phyloP scores from a whole-genome alignment of 2,888 invertebrate species.

The Agrotis exclamationis region DNA sequence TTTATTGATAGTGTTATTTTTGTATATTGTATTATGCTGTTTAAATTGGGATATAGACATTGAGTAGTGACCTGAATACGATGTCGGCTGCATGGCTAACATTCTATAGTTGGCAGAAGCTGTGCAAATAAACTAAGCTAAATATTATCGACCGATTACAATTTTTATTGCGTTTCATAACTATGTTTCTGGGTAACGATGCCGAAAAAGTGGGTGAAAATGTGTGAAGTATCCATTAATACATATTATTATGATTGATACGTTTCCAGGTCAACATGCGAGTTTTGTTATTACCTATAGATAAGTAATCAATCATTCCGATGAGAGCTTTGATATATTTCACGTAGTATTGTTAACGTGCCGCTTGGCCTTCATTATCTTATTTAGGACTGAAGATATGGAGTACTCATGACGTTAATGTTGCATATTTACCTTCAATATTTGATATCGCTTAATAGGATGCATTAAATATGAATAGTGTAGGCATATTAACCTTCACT shows the following conservation, averaged over 20 bases:
- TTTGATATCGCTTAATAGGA: constrained; percentile 14
- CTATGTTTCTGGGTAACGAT: constrained; percentile 79
- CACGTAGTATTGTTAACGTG: constrained; percentile 21
- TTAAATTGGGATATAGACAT: constrained; percentile 14
- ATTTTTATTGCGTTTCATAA: constrained; percentile 72
- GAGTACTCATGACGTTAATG: constrained; percentile 6
- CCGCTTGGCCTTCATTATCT: constrained; percentile 31
- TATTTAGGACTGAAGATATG: constrained; percentile 18
- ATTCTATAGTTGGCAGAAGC: constrained; percentile 60
- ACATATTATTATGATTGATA: constrained; percentile 73
- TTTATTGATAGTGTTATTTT: not conserved
- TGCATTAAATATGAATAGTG: not conserved
- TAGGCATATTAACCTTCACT: not conserved
- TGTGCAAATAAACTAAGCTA: constrained; percentile 60
- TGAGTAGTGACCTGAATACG: constrained; percentile 25
- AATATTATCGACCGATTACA: constrained; percentile 37
- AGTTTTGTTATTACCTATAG: constrained; percentile 48
- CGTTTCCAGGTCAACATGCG: constrained; percentile 74
- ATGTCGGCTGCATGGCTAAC: constrained; percentile 22
- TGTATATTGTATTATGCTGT: too few relatives aligned
- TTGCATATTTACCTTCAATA: constrained; percentile 13
- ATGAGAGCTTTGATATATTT: constrained; percentile 46
- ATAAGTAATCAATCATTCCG: constrained; percentile 60
- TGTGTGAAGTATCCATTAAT: constrained; percentile 74
- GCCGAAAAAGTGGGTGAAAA: constrained; percentile 80